Evolutionary conservation across 2,888 invertebrate genomes (phyloP).

Genomic region (Apotomis betuletana): DNA sequence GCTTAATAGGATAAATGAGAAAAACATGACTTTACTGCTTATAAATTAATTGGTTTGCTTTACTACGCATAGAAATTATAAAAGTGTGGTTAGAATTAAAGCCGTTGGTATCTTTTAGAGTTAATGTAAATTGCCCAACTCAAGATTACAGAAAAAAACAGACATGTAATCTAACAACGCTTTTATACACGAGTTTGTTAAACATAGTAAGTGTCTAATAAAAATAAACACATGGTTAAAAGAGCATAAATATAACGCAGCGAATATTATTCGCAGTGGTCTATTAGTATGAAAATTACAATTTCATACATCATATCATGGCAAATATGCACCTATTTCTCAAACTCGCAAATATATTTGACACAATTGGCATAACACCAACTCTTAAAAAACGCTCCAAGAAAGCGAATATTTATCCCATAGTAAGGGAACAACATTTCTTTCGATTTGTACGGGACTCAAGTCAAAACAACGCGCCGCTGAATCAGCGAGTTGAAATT

Average conservation of each 20-base stretch:
- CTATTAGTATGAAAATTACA: background rate
- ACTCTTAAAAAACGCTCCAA: background rate
- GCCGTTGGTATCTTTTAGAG: background rate
- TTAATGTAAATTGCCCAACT: no score
- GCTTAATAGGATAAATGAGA: conserved; percentile 21
- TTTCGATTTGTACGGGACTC: conserved; percentile 16
- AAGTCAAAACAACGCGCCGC: conserved; percentile 30
- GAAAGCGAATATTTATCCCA: background rate
- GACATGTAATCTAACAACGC: no score
- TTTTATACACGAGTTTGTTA: no score
- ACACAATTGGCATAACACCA: background rate
- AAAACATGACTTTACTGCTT: conserved; percentile 17
- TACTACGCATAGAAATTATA: background rate
- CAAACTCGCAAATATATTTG: background rate
- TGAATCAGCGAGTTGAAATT: conserved; percentile 57
- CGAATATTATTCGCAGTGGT: no score
- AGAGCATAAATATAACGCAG: no score
- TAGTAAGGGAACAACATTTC: conserved; percentile 11
- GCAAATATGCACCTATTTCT: background rate
- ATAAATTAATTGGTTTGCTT: background rate
- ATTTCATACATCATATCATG: background rate
- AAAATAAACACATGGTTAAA: no score
- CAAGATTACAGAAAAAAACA: no score
- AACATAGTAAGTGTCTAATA: no score
- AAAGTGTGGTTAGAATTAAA: background rate